Evolutionary conservation across 1,140 invertebrate species (phyloP).

Genomic region (Stegodyphus mimosarum): DNA sequence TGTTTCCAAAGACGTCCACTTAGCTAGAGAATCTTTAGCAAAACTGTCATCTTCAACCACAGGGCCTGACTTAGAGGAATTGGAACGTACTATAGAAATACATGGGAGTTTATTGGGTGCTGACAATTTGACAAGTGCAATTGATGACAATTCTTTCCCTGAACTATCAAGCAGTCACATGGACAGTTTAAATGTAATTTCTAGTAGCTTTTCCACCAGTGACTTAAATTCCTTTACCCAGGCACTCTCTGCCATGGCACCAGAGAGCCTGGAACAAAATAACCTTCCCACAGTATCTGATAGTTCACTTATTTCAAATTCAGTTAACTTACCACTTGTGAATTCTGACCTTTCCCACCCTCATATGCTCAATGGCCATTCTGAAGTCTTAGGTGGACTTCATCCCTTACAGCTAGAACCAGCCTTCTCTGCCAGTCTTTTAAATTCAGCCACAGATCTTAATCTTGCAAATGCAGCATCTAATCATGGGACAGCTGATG

Average conservation of each 20-base stretch:
- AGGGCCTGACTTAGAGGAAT: slow-evolving; percentile 64
- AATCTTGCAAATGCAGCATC: slow-evolving; percentile 2
- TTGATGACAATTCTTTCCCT: slow-evolving; percentile 62
- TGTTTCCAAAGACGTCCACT: slow-evolving; percentile 69
- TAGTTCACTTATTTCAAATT: slow-evolving; percentile 19
- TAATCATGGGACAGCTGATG: slow-evolving; percentile 6
- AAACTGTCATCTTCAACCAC: slow-evolving; percentile 76
- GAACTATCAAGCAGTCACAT: slow-evolving; percentile 54
- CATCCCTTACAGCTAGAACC: slow-evolving; percentile 22
- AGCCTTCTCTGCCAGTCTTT: slow-evolving; percentile 6
- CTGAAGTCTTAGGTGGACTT: slow-evolving; percentile 25
- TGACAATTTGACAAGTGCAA: slow-evolving; percentile 63
- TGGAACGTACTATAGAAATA: slow-evolving; percentile 51
- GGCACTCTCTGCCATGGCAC: slow-evolving; percentile 64
- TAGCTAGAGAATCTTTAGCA: slow-evolving; percentile 73
- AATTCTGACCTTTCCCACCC: slow-evolving; percentile 53
- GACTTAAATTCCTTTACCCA: slow-evolving; percentile 67
- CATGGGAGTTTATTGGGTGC: slow-evolving; percentile 57
- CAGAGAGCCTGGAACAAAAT: slow-evolving; percentile 62
- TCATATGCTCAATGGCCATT: slow-evolving; percentile 46
- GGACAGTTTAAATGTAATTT: slow-evolving; percentile 64
- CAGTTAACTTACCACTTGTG: slow-evolving; percentile 21
- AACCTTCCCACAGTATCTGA: slow-evolving; percentile 35
- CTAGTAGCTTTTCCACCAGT: slow-evolving; percentile 65
- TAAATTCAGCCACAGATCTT: slow-evolving; percentile 25